Conservation (phyloP, 1,140 invertebrate genomes). For the Trinorchestia longiramus region DNA sequence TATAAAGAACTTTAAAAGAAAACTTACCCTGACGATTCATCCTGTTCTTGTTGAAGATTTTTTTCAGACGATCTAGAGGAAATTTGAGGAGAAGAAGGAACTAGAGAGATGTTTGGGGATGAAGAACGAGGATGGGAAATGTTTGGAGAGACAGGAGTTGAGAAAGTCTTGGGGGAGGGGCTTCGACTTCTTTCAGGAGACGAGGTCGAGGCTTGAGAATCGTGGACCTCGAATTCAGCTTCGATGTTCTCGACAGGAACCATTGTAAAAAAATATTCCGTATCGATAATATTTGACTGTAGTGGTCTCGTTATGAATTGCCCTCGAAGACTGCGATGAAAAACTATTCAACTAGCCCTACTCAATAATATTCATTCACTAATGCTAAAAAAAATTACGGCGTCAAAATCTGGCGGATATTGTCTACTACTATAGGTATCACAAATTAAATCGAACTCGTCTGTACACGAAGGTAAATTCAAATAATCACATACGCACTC, state of each 20-base stretch:
- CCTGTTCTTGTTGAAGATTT: neutral
- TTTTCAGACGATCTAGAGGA: neutral
- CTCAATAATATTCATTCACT: neutral
- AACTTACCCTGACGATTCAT: neutral
- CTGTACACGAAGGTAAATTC: neutral
- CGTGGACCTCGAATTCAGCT: neutral
- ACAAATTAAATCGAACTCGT: neutral
- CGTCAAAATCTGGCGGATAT: neutral
- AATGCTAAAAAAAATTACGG: neutral
- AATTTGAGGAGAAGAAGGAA: neutral
- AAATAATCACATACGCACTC: neutral
- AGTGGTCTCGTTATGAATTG: neutral
- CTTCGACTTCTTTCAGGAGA: neutral
- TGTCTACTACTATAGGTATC: neutral
- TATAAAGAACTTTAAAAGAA: neutral
- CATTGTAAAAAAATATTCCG: neutral
- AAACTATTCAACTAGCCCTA: neutral
- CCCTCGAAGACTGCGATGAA: neutral
- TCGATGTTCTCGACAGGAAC: neutral
- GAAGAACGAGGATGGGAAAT: slow-evolving; percentile 24
- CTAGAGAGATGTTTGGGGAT: neutral
- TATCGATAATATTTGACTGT: neutral
- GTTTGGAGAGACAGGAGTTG: neutral
- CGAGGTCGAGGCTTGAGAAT: neutral
- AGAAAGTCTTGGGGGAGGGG: neutral